phyloP scores from a whole-genome alignment of 2,888 invertebrate genomes.

The Drepanosiphum platanoidis region DNA sequence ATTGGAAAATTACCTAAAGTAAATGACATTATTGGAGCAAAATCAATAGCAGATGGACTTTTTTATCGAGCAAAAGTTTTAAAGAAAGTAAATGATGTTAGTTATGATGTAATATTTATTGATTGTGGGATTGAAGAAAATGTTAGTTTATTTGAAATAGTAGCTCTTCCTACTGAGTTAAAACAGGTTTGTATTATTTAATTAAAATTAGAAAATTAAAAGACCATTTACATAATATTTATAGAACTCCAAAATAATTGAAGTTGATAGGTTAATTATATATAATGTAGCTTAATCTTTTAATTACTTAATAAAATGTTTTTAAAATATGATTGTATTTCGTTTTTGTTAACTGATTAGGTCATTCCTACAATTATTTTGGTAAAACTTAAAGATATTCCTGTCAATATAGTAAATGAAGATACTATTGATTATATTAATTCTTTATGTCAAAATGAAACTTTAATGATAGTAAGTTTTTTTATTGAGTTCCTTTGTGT shows the following conservation, averaged over 20 bases:
- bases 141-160: conserved; percentile 44
- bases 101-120: conserved; percentile 45
- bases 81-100: conserved; percentile 33
- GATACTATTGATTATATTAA: conserved; percentile 30
- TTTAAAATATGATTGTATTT: too few species aligned
- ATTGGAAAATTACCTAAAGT: conserved; percentile 45
- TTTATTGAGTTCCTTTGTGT: background rate
- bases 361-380: conserved; percentile 1
- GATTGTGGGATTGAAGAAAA: conserved; percentile 52
- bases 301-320: background rate
- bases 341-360: background rate
- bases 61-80: conserved; percentile 47
- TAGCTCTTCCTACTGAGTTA: conserved; percentile 23
- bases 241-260: too few species aligned
- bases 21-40: conserved; percentile 44
- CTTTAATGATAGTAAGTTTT: conserved; percentile 37
- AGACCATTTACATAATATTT: too few species aligned
- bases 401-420: conserved; percentile 9
- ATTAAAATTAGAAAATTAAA: background rate
- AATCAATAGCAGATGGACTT: conserved; percentile 25
- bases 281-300: too few species aligned
- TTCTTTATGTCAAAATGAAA: conserved; percentile 26
- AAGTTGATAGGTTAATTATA: background rate
- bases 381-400: conserved; percentile 40
- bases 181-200: conserved; percentile 32